Conservation (phyloP, 2,888 invertebrate species). For the Tenthredo livida region DNA sequence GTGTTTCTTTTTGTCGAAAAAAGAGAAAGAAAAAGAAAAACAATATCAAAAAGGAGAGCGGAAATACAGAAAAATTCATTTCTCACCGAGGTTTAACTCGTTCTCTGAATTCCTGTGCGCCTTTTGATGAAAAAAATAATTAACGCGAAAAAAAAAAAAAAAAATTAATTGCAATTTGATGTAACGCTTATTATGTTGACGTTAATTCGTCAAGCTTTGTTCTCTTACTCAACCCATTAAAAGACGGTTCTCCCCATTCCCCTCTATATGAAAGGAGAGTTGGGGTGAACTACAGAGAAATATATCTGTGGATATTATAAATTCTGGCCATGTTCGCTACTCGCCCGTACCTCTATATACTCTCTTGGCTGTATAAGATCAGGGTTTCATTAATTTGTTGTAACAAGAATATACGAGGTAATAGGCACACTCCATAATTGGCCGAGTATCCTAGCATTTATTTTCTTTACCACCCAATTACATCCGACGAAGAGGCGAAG, state of each 20-base stretch:
- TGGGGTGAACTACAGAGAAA: neutral
- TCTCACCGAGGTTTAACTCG: neutral
- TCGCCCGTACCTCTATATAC: neutral
- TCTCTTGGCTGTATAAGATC: neutral
- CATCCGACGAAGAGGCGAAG: neutral
- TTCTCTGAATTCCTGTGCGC: neutral
- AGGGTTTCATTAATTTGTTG: conserved; percentile 35
- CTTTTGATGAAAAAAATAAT: neutral
- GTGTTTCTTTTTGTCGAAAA: neutral
- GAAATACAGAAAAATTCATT: neutral
- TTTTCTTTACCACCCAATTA: conserved; percentile 25
- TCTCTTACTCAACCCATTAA: neutral
- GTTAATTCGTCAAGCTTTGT: neutral
- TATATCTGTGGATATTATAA: conserved; percentile 18
- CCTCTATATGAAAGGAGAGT: neutral
- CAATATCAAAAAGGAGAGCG: neutral
- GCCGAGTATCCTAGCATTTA: conserved; percentile 31
- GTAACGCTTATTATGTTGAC: neutral
- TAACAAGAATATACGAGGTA: conserved; percentile 40
- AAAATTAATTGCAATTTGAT: neutral
- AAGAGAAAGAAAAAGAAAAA: neutral
- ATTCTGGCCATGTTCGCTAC: conserved; percentile 9
- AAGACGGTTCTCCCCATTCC: neutral
- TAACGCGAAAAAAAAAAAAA: neutral
- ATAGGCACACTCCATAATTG: conserved; percentile 19